Evolutionary conservation across 2,888 invertebrate species (phyloP).

Genomic region (Ophonus ardosiacus): DNA sequence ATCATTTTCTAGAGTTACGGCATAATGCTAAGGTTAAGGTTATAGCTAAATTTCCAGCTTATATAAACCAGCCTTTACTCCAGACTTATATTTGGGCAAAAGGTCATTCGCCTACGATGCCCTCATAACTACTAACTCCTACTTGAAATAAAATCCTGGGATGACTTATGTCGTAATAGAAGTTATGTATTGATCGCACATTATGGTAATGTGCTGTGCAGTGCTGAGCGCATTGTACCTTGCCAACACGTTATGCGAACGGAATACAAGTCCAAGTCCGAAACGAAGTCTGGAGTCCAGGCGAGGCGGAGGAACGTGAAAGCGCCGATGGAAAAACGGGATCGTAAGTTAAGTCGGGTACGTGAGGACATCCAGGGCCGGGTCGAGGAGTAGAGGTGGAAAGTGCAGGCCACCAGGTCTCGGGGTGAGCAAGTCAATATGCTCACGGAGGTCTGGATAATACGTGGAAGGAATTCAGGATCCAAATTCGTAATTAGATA

Average conservation of each 20-base stretch:
- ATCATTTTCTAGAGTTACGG: no score
- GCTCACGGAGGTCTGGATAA: no score
- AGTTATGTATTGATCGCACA: constrained; percentile 69
- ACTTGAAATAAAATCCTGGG: neutral
- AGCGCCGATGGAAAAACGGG: constrained; percentile 30
- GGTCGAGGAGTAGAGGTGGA: neutral
- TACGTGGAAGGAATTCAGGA: no score
- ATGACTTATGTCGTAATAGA: constrained; percentile 63
- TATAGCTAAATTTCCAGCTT: no score
- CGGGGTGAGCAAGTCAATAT: neutral
- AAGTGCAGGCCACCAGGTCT: neutral
- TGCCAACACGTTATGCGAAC: constrained; percentile 37
- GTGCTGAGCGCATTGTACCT: constrained; percentile 50
- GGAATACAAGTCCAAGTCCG: constrained; percentile 19
- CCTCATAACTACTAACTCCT: no score
- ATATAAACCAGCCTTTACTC: no score
- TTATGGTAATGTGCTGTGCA: constrained; percentile 68
- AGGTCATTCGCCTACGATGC: neutral
- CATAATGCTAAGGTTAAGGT: no score
- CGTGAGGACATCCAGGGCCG: constrained; percentile 30
- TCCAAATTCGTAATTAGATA: no score
- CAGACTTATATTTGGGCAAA: no score
- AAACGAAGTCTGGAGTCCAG: neutral
- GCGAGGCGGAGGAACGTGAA: neutral
- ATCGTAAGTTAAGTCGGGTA: constrained; percentile 32